These are phyloP conservation scores for Lepus oiostolus DNA, from an alignment of 2,797 vertebrate species.

Conservation along the genomic window DNA sequence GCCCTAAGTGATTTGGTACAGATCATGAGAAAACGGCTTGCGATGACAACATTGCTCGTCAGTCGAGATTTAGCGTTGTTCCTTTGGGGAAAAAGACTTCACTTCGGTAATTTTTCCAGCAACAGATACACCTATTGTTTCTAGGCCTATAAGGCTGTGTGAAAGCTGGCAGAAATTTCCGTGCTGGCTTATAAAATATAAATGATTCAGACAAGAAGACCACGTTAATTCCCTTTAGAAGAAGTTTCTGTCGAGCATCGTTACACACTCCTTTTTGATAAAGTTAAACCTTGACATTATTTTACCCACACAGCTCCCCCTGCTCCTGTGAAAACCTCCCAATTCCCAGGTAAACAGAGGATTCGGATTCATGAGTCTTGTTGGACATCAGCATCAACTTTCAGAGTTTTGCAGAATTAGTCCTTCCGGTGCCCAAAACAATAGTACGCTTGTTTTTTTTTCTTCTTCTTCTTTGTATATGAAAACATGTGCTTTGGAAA, in stretches of 20 bases:
- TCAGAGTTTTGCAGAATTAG: slow-evolving; percentile 45
- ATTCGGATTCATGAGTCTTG: background rate
- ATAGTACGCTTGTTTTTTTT: slow-evolving; percentile 51
- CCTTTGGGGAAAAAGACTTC: background rate
- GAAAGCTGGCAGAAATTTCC: slow-evolving; percentile 53
- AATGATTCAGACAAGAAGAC: slow-evolving; percentile 65
- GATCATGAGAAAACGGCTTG: background rate
- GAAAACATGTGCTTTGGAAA: background rate
- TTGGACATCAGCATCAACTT: background rate
- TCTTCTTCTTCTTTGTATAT: slow-evolving; percentile 44
- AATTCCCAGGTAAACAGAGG: background rate
- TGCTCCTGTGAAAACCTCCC: background rate
- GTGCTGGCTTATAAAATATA: slow-evolving; percentile 49
- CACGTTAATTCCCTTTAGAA: slow-evolving; percentile 60
- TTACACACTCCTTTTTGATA: background rate
- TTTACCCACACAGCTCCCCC: background rate
- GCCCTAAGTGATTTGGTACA: background rate
- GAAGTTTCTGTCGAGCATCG: slow-evolving; percentile 7
- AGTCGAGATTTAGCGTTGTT: background rate
- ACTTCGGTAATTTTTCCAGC: slow-evolving; percentile 51
- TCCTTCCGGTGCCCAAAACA: slow-evolving; percentile 12
- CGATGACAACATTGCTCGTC: background rate
- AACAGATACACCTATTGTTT: slow-evolving; percentile 15
- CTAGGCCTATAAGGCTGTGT: background rate
- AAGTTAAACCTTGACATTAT: slow-evolving; percentile 45